Conservation (phyloP, 2,888 invertebrate genomes). For the Rotaria macrura region DNA sequence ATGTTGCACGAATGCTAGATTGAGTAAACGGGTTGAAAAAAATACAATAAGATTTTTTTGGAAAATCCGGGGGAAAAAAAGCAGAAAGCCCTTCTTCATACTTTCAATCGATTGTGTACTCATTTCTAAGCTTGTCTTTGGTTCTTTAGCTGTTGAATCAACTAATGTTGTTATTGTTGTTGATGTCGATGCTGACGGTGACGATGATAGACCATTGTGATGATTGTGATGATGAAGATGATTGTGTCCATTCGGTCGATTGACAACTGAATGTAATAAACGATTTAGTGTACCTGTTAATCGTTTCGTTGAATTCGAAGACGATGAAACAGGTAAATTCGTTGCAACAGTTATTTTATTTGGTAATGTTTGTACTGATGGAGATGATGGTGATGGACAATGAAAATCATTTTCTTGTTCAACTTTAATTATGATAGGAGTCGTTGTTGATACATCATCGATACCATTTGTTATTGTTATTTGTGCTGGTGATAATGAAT, state of each 20-base stretch:
- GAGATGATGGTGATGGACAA: background rate
- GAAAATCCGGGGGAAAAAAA: too few species aligned
- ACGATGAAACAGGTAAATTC: background rate
- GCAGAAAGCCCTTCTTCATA: background rate
- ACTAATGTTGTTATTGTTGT: background rate
- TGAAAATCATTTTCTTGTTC: background rate
- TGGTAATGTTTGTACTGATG: background rate
- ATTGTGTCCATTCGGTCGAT: background rate
- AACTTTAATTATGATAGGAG: background rate
- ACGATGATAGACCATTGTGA: background rate
- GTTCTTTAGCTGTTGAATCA: background rate
- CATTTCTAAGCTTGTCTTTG: background rate
- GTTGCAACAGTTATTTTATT: background rate
- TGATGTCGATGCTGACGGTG: background rate
- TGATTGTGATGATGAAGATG: background rate
- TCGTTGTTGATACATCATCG: background rate
- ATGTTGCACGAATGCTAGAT: constrained; percentile 17
- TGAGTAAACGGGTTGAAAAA: too few species aligned
- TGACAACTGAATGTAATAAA: background rate
- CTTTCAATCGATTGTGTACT: constrained; percentile 20
- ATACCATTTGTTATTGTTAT: background rate
- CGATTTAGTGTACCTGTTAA: background rate
- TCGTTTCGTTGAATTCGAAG: background rate
- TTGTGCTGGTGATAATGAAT: background rate
- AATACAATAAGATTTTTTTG: too few species aligned